Conservation (phyloP, 23 tunicate genomes). For the Clavelina lepadiformis region DNA sequence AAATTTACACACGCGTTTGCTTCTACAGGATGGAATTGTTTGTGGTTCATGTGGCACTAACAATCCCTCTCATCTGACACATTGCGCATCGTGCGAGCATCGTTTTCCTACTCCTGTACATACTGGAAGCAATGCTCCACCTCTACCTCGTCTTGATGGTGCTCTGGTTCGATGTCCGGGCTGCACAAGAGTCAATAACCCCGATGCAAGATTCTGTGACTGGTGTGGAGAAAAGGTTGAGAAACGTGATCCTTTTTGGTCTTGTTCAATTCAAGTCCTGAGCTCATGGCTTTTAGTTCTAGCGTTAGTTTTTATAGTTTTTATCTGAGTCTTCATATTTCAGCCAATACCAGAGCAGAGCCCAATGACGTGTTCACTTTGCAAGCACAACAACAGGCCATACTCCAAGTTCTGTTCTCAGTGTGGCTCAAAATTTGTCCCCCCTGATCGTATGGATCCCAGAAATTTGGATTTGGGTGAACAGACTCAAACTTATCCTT, state of each 20-base stretch:
- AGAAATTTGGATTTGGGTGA: conserved; percentile 62
- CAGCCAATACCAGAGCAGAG: conserved; percentile 90
- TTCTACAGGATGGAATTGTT: conserved; percentile 51
- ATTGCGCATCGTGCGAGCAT: conserved; percentile 95
- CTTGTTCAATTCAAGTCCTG: background rate
- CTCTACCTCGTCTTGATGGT: conserved; percentile 86
- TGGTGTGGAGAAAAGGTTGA: conserved; percentile 97
- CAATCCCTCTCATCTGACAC: conserved; percentile 81
- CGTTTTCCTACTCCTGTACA: conserved; percentile 85
- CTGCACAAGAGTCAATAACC: conserved; percentile 90
- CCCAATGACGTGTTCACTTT: conserved; percentile 76
- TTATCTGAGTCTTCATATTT: background rate
- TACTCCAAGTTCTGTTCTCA: conserved; percentile 86
- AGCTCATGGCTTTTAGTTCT: background rate
- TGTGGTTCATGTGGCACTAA: conserved; percentile 84
- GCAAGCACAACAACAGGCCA: conserved; percentile 84
- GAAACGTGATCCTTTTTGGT: background rate
- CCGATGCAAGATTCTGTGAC: conserved; percentile 96
- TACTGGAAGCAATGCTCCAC: conserved; percentile 75
- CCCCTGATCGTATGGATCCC: conserved; percentile 90
- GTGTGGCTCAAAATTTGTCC: conserved; percentile 70
- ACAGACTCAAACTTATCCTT: conserved; percentile 26
- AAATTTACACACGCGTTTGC: background rate
- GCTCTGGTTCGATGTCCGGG: conserved; percentile 75
- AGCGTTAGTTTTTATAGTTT: background rate